Evolutionary conservation across 2,888 invertebrate species (phyloP).

Genomic region (Podotricha telesiphe): DNA sequence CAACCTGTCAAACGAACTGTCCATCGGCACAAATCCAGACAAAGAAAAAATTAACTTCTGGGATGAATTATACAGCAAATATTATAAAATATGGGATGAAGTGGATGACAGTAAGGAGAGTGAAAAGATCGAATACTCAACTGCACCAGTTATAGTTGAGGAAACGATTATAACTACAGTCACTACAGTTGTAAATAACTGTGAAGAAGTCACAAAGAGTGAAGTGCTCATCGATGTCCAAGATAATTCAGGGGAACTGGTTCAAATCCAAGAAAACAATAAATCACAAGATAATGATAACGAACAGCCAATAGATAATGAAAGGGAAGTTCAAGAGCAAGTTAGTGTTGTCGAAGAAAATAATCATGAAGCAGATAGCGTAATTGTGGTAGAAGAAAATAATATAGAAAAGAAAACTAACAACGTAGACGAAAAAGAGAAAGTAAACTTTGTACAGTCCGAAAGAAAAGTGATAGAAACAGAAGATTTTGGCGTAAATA

Average conservation of each 20-base stretch:
- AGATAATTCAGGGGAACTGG: conserved; percentile 14
- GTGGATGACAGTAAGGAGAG: conserved; percentile 48
- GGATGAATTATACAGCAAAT: conserved; percentile 68
- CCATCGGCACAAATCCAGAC: conserved; percentile 62
- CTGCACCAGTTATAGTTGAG: conserved; percentile 42
- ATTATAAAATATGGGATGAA: conserved; percentile 73
- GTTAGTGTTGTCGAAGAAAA: neutral
- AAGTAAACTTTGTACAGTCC: conserved; percentile 47
- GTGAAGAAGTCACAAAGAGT: conserved; percentile 27
- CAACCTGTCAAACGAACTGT: conserved; percentile 63
- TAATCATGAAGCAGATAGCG: neutral
- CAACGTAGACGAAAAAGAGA: conserved; percentile 40
- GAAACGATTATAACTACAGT: conserved; percentile 46
- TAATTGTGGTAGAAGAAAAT: neutral
- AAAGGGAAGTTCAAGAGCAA: conserved; percentile 23
- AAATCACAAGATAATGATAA: conserved; percentile 17
- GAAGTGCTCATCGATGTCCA: conserved; percentile 33
- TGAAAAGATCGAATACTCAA: conserved; percentile 36
- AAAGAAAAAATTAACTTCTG: conserved; percentile 75
- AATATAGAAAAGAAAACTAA: conserved; percentile 12
- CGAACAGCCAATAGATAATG: conserved; percentile 29
- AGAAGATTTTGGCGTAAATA: conserved; percentile 35
- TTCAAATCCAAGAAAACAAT: conserved; percentile 17
- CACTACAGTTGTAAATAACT: conserved; percentile 22
- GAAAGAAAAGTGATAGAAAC: conserved; percentile 42